Base-by-base conservation (phyloP, 1,140 invertebrate species). In the Dryas iulia region DNA sequence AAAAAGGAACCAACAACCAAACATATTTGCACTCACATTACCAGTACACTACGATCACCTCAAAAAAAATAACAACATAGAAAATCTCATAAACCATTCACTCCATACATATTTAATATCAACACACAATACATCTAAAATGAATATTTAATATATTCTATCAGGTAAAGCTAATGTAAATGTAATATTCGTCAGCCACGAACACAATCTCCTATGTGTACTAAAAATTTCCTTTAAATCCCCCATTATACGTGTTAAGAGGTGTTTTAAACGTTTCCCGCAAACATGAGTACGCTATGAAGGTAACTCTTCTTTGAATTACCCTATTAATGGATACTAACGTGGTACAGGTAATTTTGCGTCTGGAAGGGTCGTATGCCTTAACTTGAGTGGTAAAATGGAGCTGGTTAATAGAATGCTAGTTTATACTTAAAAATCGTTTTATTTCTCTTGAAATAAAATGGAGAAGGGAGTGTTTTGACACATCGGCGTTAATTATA, bases 241-340 rank as follows among this genome's bases (percentile, higher is more conserved):
- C 31, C 25, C 30, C 59, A 68, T 68, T 68, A 68, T 57, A 68
- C 66, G 66, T 68, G 59, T 59, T 62, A 68, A 68, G 47, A 60
- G 66, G 47, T 58, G 47, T 60, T 62, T 25, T 62, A 62, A 61
- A 31, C 52, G 58, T 52, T 33, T 62, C 24, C 33, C 59, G 59
- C 66, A 62, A 67, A 68, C 66, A 68, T 31, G 66, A 62, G 66
- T 25, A 31, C 21, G 31, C 59, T 56, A 58, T 68, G 66, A 57
- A 59, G 66, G 31, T 62, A 60, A 59, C 52, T 61, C 66, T 57
- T 64, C 52, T 23, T 33, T 56, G 59, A 68, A 68, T 68, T 68
- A 68, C 66, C 66, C 66, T 68, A 68, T 68, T 62, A 68, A 68
- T 68, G 66, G 59, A 52, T 35, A 62, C 30, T 61, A 52, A 68